These are phyloP conservation scores for Columbina picui DNA, from an alignment of 2,113 vertebrate genomes.

Conservation along the genomic window DNA sequence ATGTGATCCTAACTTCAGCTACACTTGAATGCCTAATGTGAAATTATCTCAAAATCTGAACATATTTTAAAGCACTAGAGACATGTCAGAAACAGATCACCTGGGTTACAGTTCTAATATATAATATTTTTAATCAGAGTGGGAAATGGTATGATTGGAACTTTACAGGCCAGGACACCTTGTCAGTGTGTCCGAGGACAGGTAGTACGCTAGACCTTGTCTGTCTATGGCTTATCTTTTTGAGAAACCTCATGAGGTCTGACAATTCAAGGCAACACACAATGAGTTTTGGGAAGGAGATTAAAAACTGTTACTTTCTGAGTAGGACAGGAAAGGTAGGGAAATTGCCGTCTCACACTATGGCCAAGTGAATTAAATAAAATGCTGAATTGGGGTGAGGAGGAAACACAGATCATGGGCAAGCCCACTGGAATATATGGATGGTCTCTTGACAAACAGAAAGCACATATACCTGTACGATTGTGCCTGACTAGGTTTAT, in stretches of 20 bases:
- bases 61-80: neutral
- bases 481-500: accelerated
- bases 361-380: neutral
- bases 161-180: accelerated
- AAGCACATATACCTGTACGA: neutral
- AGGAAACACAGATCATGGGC: neutral
- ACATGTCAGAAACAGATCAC: neutral
- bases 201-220: neutral
- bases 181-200: neutral
- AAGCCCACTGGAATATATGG: neutral
- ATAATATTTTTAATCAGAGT: neutral
- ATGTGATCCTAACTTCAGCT: neutral
- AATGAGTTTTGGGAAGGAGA: neutral
- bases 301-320: neutral
- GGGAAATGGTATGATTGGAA: neutral
- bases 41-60: neutral
- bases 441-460: neutral
- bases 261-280: neutral
- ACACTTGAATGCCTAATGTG: neutral
- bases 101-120: neutral
- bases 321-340: neutral
- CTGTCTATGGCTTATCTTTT: neutral
- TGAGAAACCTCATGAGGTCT: neutral
- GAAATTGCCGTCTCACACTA: neutral
- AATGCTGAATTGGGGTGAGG: neutral